phyloP scores from a whole-genome alignment of 2,888 invertebrate species.

The Cotesia congregata region DNA sequence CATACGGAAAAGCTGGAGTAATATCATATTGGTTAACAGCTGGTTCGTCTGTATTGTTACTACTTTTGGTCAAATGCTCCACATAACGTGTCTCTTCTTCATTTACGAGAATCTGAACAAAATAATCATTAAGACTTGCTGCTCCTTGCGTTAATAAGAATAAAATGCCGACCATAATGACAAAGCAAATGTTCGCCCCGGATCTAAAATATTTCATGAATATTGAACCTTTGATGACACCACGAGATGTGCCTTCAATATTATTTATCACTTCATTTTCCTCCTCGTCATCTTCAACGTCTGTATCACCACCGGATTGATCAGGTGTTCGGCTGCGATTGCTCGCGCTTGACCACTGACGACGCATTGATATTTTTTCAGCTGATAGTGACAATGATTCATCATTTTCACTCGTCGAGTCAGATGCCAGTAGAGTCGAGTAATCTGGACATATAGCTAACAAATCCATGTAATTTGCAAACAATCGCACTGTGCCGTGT shows the following conservation, averaged over 20 bases:
- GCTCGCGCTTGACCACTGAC: conserved; percentile 64
- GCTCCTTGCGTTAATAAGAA: conserved; percentile 74
- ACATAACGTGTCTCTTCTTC: conserved; percentile 69
- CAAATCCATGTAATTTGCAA: conserved; percentile 60
- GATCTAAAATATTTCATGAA: conserved; percentile 72
- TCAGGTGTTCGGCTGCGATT: conserved; percentile 65
- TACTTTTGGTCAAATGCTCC: conserved; percentile 22
- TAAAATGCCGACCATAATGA: conserved; percentile 69
- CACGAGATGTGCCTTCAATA: conserved; percentile 70
- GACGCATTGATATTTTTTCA: conserved; percentile 49
- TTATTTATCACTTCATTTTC: conserved; percentile 58
- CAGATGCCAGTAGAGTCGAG: conserved; percentile 55
- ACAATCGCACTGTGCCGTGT: conserved; percentile 59
- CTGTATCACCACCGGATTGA: conserved; percentile 55
- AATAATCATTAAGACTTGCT: conserved; percentile 80
- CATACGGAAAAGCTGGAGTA: conserved; percentile 68
- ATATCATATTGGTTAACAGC: conserved; percentile 50
- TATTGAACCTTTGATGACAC: conserved; percentile 69
- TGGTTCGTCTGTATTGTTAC: conserved; percentile 11
- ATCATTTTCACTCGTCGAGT: conserved; percentile 52
- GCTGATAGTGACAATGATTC: conserved; percentile 51
- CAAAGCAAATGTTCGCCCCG: conserved; percentile 72
- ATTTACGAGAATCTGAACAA: conserved; percentile 74
- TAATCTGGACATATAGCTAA: conserved; percentile 61
- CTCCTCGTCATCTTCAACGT: conserved; percentile 60